Evolutionary conservation across 1,140 invertebrate genomes (phyloP).

Genomic region (Zaprionus taronus): DNA sequence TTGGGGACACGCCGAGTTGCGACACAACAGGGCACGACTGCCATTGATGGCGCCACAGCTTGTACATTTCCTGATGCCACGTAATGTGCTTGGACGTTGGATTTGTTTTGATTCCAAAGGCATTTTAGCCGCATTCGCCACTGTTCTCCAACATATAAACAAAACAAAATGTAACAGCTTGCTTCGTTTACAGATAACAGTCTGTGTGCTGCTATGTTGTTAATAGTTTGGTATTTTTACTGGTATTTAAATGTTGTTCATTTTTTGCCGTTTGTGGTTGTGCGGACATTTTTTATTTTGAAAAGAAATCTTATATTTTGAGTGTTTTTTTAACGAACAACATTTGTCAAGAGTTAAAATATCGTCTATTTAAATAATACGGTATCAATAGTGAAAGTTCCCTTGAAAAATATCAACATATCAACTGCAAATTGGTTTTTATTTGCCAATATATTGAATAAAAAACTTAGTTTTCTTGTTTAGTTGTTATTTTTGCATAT

Average conservation of each 20-base stretch:
- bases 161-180: not conserved
- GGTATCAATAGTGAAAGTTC: too few species aligned
- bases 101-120: slow-evolving; percentile 29
- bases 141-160: not conserved
- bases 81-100: slow-evolving; percentile 35
- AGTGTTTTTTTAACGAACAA: too few species aligned
- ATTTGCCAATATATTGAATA: too few species aligned
- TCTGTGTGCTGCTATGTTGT: not conserved
- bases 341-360: too few species aligned
- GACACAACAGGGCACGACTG: slow-evolving; percentile 63
- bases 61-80: slow-evolving; percentile 68
- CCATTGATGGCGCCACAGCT: slow-evolving; percentile 74
- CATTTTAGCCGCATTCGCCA: slow-evolving; percentile 9
- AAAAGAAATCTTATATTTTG: too few species aligned
- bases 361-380: too few species aligned
- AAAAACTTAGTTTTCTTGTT: not conserved
- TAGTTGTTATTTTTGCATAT: not conserved
- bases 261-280: too few species aligned
- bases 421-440: too few species aligned
- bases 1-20: slow-evolving; percentile 64
- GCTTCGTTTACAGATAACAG: not conserved
- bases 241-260: not conserved
- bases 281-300: too few species aligned
- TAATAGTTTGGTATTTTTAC: slow-evolving; percentile 7
- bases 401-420: too few species aligned